These are phyloP conservation scores for Acipenser ruthenus DNA, from an alignment of 2,797 vertebrate species.

Conservation along the genomic window DNA sequence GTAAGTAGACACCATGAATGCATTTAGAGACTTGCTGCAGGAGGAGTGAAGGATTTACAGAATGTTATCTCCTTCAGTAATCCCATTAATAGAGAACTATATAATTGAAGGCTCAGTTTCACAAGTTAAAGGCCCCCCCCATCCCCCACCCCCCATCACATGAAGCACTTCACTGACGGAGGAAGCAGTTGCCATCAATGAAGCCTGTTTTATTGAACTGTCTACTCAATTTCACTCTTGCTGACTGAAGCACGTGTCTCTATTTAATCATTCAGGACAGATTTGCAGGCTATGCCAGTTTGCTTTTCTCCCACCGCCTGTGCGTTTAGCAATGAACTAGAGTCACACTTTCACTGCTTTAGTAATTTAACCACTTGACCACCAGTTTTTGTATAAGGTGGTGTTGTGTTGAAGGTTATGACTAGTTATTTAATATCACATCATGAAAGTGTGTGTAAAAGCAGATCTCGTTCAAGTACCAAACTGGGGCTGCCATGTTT, in stretches of 20 bases:
- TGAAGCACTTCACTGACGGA: not conserved
- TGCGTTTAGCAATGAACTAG: not conserved
- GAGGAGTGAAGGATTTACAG: too few species aligned
- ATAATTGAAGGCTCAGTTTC: too few species aligned
- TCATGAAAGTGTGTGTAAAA: too few species aligned
- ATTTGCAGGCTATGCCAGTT: not conserved
- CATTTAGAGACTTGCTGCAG: too few species aligned
- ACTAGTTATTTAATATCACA: too few species aligned
- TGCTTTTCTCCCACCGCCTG: not conserved
- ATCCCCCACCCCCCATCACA: not conserved
- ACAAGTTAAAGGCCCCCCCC: not conserved
- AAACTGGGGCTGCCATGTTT: too few species aligned
- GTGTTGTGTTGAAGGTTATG: too few species aligned
- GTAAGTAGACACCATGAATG: too few species aligned
- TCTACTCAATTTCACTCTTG: not conserved
- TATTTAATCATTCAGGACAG: not conserved
- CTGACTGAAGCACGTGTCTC: slow-evolving; percentile 1
- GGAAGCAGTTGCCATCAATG: not conserved
- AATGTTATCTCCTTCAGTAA: too few species aligned
- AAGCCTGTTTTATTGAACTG: not conserved
- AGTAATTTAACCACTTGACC: not conserved
- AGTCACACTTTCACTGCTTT: not conserved
- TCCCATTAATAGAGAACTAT: too few species aligned
- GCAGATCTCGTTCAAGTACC: too few species aligned
- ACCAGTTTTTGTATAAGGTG: not conserved